Conservation (phyloP, 2,113 vertebrate genomes). For the Stegostoma tigrinum region DNA sequence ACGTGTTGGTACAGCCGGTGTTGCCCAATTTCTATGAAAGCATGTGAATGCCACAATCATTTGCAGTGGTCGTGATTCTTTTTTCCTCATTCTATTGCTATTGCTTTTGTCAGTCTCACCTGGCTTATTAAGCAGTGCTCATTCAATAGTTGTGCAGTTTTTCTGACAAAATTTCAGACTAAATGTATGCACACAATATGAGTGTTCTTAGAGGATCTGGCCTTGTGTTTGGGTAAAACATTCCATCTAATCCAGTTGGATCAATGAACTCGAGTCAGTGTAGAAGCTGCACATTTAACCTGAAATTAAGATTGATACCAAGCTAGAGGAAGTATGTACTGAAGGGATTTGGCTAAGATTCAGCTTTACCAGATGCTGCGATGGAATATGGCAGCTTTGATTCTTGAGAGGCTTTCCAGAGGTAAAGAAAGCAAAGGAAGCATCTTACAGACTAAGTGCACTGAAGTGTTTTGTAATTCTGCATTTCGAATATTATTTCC, state of each 20-base stretch:
- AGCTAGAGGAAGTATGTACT: background rate
- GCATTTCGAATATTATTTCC: background rate
- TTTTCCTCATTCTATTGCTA: background rate
- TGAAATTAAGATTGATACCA: conserved; percentile 27
- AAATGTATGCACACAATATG: background rate
- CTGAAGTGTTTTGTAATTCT: background rate
- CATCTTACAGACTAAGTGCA: background rate
- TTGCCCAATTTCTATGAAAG: background rate
- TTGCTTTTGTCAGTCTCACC: background rate
- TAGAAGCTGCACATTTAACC: background rate
- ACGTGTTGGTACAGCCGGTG: too few relatives aligned
- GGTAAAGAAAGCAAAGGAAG: background rate
- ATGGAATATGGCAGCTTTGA: background rate
- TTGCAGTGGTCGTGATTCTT: background rate
- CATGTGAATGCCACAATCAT: background rate
- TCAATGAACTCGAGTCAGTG: background rate
- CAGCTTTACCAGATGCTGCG: background rate
- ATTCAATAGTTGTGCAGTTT: background rate
- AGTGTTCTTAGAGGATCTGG: background rate
- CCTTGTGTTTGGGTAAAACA: background rate
- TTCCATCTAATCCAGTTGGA: background rate
- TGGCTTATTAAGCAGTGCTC: background rate
- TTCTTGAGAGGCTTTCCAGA: background rate
- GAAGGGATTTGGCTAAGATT: background rate
- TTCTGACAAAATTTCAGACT: background rate